phyloP scores from a whole-genome alignment of 2,888 invertebrate genomes.

The Ornithoptera alexandrae region DNA sequence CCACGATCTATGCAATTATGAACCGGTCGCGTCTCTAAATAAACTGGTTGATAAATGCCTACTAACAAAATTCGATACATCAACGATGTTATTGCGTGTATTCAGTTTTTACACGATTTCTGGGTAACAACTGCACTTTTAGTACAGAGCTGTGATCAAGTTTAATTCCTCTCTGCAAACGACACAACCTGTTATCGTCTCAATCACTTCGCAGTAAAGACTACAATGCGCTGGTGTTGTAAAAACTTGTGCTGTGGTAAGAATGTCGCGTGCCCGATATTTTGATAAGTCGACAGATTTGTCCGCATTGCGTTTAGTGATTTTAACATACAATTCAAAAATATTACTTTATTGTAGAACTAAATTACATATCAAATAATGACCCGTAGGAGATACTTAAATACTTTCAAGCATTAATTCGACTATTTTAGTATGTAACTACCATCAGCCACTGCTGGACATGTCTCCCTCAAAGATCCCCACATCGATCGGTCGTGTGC shows the following conservation, averaged over 20 bases:
- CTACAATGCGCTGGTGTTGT: not conserved
- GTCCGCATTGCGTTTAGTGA: not conserved
- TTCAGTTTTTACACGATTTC: conserved; percentile 14
- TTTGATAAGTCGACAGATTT: conserved; percentile 11
- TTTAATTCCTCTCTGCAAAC: not conserved
- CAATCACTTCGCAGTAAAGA: not conserved
- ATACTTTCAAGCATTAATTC: too few relatives aligned
- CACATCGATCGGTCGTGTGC: too few relatives aligned
- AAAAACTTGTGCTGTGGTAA: not conserved
- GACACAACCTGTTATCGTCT: not conserved
- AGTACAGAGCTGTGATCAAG: conserved; percentile 1
- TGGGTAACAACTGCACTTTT: conserved; percentile 18
- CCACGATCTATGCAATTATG: not conserved
- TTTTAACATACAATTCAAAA: not conserved
- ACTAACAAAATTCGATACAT: conserved; percentile 4
- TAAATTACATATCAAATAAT: too few relatives aligned
- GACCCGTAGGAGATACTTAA: too few relatives aligned
- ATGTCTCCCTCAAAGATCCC: too few relatives aligned
- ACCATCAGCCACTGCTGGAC: too few relatives aligned
- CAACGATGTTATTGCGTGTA: conserved; percentile 3
- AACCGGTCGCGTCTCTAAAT: not conserved
- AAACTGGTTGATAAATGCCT: conserved; percentile 7
- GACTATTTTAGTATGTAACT: too few relatives aligned
- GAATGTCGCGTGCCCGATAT: not conserved
- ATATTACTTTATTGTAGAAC: not conserved